These are phyloP conservation scores for Pogonocichla stellata DNA, from an alignment of 2,113 vertebrate genomes.

Conservation along the genomic window DNA sequence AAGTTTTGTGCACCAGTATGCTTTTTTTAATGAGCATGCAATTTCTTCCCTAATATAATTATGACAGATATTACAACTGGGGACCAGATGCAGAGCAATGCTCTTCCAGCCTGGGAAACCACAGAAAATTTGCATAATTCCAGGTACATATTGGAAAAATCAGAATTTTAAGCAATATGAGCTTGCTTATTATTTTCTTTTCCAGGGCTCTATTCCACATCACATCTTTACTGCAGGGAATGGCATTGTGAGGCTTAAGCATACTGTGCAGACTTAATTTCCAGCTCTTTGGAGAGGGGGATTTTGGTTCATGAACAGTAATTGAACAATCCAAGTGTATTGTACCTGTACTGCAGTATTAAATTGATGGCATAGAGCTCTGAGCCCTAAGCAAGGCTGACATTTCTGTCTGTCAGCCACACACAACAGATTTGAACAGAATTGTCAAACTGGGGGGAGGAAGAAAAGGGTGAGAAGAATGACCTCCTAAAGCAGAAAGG, in stretches of 20 bases:
- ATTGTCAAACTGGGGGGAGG: not conserved
- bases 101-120: not conserved
- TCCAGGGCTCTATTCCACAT: not conserved
- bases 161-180: not conserved
- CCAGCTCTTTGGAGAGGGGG: not conserved
- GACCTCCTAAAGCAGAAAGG: not conserved
- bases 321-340: not conserved
- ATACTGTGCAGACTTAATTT: not conserved
- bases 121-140: constrained; percentile 17
- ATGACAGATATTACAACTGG: not conserved
- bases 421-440: not conserved
- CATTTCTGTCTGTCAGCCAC: not conserved
- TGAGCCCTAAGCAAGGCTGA: not conserved
- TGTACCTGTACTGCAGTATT: not conserved
- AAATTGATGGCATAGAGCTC: not conserved
- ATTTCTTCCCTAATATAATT: not conserved
- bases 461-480: not conserved
- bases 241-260: not conserved
- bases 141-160: not conserved
- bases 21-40: not conserved
- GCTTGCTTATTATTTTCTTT: not conserved
- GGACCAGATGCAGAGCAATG: not conserved
- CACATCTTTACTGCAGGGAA: not conserved
- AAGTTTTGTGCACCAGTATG: not conserved
- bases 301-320: not conserved